Conservation (phyloP, 2,113 vertebrate genomes). For the Tauraco erythrolophus region DNA sequence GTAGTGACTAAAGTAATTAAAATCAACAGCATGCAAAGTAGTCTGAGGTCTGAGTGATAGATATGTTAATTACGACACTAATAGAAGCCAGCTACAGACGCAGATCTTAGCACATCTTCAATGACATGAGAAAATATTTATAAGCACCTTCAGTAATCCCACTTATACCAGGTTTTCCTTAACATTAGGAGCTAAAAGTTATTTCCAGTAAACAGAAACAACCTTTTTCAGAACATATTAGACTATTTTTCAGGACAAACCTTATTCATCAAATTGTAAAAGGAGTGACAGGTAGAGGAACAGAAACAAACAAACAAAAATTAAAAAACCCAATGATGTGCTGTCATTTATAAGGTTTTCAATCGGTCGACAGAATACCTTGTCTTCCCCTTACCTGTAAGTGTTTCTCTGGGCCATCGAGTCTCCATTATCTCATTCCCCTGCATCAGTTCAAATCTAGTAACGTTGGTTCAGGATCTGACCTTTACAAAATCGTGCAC, state of each 20-base stretch:
- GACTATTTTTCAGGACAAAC: not conserved
- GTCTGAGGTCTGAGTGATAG: not conserved
- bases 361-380: not conserved
- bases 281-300: not conserved
- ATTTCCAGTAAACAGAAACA: not conserved
- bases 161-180: not conserved
- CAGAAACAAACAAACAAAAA: not conserved
- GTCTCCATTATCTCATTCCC: not conserved
- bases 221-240: not conserved
- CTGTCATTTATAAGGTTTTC: not conserved
- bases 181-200: not conserved
- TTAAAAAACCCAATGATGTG: not conserved
- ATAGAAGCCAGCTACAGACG: not conserved
- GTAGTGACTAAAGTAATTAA: not conserved
- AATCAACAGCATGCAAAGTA: not conserved
- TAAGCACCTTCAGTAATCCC: not conserved
- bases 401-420: not conserved
- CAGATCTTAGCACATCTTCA: not conserved
- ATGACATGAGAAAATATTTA: not conserved
- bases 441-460: not conserved
- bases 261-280: not conserved
- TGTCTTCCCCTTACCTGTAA: not conserved
- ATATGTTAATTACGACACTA: not conserved
- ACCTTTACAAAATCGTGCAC: not conserved
- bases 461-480: not conserved